phyloP scores from a whole-genome alignment of 2,888 invertebrate species.

The Tiliacea aurago region DNA sequence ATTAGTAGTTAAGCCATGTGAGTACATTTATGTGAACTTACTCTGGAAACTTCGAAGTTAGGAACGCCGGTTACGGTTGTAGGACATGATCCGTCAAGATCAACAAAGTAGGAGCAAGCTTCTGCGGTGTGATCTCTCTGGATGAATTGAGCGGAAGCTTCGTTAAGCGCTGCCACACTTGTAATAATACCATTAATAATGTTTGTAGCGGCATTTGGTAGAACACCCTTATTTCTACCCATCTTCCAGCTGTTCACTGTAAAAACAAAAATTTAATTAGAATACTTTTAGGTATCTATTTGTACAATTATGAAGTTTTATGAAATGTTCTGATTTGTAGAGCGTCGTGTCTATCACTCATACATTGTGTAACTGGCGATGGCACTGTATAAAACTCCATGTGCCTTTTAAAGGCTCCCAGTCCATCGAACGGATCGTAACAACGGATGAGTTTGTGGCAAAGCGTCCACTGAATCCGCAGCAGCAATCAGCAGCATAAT shows the following conservation, averaged over 20 bases:
- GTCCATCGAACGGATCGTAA: not conserved
- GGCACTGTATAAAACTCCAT: not conserved
- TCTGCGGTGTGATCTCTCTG: not conserved
- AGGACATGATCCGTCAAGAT: conserved; percentile 76
- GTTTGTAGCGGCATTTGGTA: not conserved
- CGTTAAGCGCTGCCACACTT: not conserved
- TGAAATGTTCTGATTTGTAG: not conserved
- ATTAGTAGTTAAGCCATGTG: not conserved
- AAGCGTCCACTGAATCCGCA: not conserved
- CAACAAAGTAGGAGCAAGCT: conserved; percentile 60
- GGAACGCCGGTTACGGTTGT: conserved; percentile 71
- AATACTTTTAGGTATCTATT: not conserved
- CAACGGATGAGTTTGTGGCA: not conserved
- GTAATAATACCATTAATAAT: not conserved
- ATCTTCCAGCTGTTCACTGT: conserved; percentile 42
- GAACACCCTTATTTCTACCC: conserved; percentile 14
- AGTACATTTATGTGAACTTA: conserved; percentile 8
- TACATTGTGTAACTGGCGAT: not conserved
- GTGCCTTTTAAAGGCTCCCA: not conserved
- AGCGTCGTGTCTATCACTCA: not conserved
- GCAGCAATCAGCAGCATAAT: no score
- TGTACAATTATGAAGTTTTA: not conserved
- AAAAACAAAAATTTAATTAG: conserved; percentile 1
- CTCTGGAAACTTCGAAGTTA: conserved; percentile 70
- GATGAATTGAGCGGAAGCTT: accelerated